Base-by-base conservation (phyloP, 2,888 invertebrate genomes). In the Leptopilina drosophilae region DNA sequence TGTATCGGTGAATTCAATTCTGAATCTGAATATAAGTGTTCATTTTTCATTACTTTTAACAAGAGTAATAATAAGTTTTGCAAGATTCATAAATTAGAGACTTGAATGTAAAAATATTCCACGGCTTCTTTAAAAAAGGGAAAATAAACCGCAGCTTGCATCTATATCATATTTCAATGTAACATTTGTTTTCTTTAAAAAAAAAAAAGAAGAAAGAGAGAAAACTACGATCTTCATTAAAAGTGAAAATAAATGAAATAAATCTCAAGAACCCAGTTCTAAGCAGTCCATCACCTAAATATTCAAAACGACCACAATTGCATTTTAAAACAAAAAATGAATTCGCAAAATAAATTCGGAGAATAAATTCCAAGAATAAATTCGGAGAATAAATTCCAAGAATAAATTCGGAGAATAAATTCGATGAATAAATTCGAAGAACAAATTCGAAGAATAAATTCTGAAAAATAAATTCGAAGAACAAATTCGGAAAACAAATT, bases 41-140 rank as follows among this genome's bases (percentile, higher is more conserved):
- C 62, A 62, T 62, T 20, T 62, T 15, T 62, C 62, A 20, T 62
- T 33, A 33, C 33, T 20, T 62, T 62, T 62, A 62, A 62, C 62
- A 62, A 62, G 62, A 62, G 62, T 62, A 62, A 62, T 62, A 62
- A 62, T 62, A 62, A 62, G 62, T 42, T 62, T 62, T 62, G 62
- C 62, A 20, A 20, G 62, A 62, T 62, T 62, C 62, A 62, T 62
- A 62, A 62, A 62, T 62, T 62, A 62, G 62, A 62, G n/a, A 62
- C 62, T 20, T 62, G 20, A 62, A 62, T 62, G 20, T 62, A 62
- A 62, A 62, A 62, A 20, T 62, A 20, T 62, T 62, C 15, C 62
- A 20, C 20, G 62, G 7, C 62, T 62, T 62, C 15, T 8, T 62
- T 62, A 62, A 15, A 62, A 15, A 62, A 9, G 20, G 62, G 8